These are phyloP conservation scores for Epinephelus moara DNA, from an alignment of 2,113 vertebrate species.

Conservation along the genomic window DNA sequence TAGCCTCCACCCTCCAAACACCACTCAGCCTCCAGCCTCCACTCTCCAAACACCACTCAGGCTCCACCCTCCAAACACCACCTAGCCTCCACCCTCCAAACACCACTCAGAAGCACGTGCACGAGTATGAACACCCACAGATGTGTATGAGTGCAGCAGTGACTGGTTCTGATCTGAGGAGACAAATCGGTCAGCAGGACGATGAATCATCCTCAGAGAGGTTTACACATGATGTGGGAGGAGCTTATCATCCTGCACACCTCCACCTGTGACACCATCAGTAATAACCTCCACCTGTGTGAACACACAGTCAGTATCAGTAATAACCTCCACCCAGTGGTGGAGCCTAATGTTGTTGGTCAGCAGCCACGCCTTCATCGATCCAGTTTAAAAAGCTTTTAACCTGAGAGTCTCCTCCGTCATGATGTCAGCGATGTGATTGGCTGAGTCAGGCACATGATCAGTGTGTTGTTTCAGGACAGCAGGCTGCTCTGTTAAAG, in stretches of 20 bases:
- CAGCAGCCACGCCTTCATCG: conserved; percentile 29
- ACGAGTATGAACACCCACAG: neutral
- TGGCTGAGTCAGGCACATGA: neutral
- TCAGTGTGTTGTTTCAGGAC: conserved; percentile 7
- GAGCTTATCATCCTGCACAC: neutral
- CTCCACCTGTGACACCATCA: neutral
- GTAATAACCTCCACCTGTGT: neutral
- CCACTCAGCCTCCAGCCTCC: conserved; percentile 40
- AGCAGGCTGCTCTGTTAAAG: neutral
- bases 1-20: conserved; percentile 35
- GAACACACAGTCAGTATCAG: conserved; percentile 14
- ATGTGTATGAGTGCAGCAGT: neutral
- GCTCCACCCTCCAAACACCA: conserved; percentile 44
- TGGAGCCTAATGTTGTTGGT: neutral
- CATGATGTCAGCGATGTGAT: neutral
- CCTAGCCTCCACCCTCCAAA: conserved; percentile 50
- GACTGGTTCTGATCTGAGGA: neutral
- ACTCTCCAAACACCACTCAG: conserved; percentile 35
- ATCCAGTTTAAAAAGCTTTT: conserved; percentile 31
- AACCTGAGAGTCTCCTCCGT: conserved; percentile 12
- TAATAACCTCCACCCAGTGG: neutral
- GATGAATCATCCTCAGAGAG: conserved; percentile 9
- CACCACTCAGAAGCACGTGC: neutral
- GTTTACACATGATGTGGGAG: conserved; percentile 1
- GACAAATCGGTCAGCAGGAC: neutral